A percentile compares a stretch with the other conserved stretches of the same genome.
Conservation (phyloP, 2,113 vertebrate species). For the Otolemur garnettii region DNA sequence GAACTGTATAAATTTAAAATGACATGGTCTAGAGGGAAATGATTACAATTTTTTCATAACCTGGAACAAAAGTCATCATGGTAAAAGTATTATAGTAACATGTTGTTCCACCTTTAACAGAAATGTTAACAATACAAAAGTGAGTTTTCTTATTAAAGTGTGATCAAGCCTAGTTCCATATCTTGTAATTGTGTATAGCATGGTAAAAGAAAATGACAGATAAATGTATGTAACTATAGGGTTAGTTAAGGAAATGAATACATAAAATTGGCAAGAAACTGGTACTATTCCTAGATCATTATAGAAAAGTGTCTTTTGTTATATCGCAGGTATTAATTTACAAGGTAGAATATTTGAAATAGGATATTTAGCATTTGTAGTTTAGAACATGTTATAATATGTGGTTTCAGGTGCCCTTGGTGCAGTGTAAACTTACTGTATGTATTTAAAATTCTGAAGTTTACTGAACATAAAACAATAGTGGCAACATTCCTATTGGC, state of each 20-base stretch:
- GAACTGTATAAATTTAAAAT: conserved; percentile 32
- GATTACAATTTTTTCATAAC: conserved; percentile 9
- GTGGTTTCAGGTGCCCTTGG: conserved; percentile 72
- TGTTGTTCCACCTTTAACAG: background rate
- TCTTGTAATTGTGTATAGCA: conserved; percentile 46
- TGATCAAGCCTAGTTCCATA: conserved; percentile 65
- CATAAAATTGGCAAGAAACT: conserved; percentile 41
- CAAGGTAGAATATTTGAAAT: conserved; percentile 46
- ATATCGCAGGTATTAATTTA: conserved; percentile 72
- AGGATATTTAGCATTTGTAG: conserved; percentile 66
- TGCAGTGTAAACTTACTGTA: conserved; percentile 59
- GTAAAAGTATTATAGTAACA: conserved; percentile 55
- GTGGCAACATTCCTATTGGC: conserved; percentile 66
- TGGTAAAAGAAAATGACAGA: conserved; percentile 20
- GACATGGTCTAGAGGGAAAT: conserved; percentile 22
- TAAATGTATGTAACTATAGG: background rate
- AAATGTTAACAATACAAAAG: conserved; percentile 62
- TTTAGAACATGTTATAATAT: conserved; percentile 54
- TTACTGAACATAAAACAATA: conserved; percentile 69
- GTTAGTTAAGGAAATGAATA: conserved; percentile 60
- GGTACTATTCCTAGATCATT: conserved; percentile 66
- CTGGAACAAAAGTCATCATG: conserved; percentile 73
- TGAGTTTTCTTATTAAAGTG: conserved; percentile 63
- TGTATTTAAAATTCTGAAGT: conserved; percentile 54
- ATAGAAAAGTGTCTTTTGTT: conserved; percentile 46